phyloP scores from a whole-genome alignment of 1,140 invertebrate species.

The Cydia amplana region DNA sequence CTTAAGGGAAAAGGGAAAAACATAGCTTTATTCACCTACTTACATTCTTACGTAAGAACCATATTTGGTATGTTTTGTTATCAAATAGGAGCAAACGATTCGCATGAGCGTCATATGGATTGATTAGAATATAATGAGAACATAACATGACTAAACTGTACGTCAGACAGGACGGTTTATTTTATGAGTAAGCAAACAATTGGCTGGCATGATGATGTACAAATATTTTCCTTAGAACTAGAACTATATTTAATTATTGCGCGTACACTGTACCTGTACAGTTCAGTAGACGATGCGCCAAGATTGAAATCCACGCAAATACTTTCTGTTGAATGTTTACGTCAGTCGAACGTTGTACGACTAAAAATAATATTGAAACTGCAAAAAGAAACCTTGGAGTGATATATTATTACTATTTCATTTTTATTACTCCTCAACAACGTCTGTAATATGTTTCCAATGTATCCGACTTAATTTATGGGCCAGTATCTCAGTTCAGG shows the following conservation, averaged over 20 bases:
- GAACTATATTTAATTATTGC: slow-evolving; percentile 12
- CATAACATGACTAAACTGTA: slow-evolving; percentile 1
- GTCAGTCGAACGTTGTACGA: neutral
- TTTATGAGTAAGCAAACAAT: slow-evolving; percentile 13
- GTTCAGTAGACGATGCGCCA: neutral
- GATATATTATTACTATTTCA: neutral
- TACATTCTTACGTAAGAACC: neutral
- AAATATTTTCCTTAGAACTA: slow-evolving; percentile 10
- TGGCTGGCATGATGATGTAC: neutral
- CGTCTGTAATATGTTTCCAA: slow-evolving; percentile 13
- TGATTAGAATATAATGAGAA: neutral
- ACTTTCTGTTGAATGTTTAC: neutral
- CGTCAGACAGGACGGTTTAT: slow-evolving; percentile 17
- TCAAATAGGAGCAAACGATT: neutral
- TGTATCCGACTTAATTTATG: slow-evolving; percentile 12
- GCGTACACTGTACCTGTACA: neutral
- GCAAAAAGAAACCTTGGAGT: neutral
- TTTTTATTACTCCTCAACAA: neutral
- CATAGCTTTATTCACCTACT: too few species aligned
- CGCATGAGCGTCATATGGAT: neutral
- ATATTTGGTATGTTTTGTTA: neutral
- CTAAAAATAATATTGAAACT: slow-evolving; percentile 1
- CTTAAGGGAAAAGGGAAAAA: too few species aligned
- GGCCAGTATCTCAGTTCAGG: slow-evolving; percentile 5
- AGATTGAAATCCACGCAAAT: neutral